Evolutionary conservation across 2,888 invertebrate species (phyloP).

Genomic region (Sarcophaga carnaria): DNA sequence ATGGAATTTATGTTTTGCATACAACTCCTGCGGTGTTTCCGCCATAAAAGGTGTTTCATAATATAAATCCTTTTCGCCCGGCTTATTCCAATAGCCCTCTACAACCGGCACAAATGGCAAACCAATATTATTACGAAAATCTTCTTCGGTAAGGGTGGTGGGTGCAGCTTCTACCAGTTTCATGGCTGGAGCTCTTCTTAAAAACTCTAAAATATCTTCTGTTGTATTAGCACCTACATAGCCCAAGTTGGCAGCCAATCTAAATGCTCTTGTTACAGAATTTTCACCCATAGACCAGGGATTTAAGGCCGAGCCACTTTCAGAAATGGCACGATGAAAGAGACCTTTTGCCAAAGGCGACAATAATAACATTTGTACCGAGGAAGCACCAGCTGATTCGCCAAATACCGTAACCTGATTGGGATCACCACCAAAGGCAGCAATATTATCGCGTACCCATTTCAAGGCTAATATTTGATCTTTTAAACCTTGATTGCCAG

Average conservation of each 20-base stretch:
- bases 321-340: constrained; percentile 85
- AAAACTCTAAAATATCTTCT: constrained; percentile 84
- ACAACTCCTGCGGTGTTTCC: constrained; percentile 82
- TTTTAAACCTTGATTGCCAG: constrained; percentile 87
- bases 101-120: constrained; percentile 84
- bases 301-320: constrained; percentile 85
- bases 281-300: constrained; percentile 85
- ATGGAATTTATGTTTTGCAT: constrained; percentile 82
- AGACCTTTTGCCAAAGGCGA: constrained; percentile 84
- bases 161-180: constrained; percentile 84
- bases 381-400: constrained; percentile 85
- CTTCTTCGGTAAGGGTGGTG: constrained; percentile 83
- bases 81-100: constrained; percentile 82
- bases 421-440: constrained; percentile 85
- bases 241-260: constrained; percentile 84
- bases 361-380: constrained; percentile 84
- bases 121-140: constrained; percentile 84
- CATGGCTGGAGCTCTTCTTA: constrained; percentile 84
- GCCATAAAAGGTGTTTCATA: constrained; percentile 83
- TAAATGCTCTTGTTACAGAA: constrained; percentile 83
- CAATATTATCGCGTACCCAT: constrained; percentile 85
- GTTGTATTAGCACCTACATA: constrained; percentile 84
- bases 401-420: constrained; percentile 84
- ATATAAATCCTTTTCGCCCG: constrained; percentile 79
- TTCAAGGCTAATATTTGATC: constrained; percentile 85